Evolutionary conservation across 92 coral and sea anemone genomes (phyloP).

Genomic region (Blastomussa wellsi): DNA sequence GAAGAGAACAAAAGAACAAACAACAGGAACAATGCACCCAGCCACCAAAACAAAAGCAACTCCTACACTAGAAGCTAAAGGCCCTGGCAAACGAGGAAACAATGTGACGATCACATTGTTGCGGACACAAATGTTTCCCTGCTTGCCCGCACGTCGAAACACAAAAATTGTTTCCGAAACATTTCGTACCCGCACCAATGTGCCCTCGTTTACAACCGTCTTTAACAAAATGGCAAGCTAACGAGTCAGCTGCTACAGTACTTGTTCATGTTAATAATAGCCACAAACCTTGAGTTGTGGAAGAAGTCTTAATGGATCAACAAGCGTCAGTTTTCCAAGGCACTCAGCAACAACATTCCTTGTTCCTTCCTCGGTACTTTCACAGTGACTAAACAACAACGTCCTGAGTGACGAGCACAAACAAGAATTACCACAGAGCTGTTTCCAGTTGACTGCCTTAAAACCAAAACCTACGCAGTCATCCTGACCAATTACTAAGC

Average conservation of each 20-base stretch:
- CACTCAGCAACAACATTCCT: slow-evolving; percentile 97
- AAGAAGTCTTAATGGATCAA: slow-evolving; percentile 86
- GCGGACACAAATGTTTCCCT: too few species aligned
- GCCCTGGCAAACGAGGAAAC: too few species aligned
- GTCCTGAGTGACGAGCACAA: slow-evolving; percentile 59
- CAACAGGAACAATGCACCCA: not conserved
- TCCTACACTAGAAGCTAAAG: too few species aligned
- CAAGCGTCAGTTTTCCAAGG: slow-evolving; percentile 93
- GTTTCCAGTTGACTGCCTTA: too few species aligned
- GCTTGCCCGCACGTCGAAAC: too few species aligned
- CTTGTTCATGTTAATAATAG: not conserved
- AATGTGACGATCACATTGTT: too few species aligned
- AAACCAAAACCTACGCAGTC: not conserved
- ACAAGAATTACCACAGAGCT: too few species aligned
- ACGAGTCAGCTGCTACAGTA: not conserved
- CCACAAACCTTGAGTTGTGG: slow-evolving; percentile 81
- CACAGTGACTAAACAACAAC: slow-evolving; percentile 93
- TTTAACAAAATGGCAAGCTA: too few species aligned
- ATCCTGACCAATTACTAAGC: not conserved
- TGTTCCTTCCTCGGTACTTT: slow-evolving; percentile 98
- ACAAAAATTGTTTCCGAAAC: too few species aligned
- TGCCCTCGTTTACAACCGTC: too few species aligned
- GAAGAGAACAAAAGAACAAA: not conserved
- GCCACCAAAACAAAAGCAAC: not conserved
- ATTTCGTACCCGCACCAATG: too few species aligned